A percentile compares a stretch with the other conserved stretches of the same genome.
Evolutionary conservation across 2,797 vertebrate genomes (phyloP).

Genomic region (Pseudochirops cupreus): DNA sequence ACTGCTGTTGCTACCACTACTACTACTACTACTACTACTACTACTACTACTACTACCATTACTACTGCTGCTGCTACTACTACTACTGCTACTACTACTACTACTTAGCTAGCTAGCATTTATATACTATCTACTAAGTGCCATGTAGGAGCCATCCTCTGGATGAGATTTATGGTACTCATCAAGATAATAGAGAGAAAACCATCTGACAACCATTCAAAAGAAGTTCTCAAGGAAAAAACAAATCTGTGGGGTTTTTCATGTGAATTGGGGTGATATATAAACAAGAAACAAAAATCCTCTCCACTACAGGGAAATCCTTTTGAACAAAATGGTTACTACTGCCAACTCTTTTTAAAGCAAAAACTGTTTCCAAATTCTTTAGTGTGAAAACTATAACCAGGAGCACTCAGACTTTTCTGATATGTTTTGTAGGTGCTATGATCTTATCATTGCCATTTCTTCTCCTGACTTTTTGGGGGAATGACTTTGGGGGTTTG

Average conservation of each 20-base stretch:
- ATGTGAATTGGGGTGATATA: slow-evolving; percentile 48
- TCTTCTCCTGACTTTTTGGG: slow-evolving; percentile 81
- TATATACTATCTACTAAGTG: background rate
- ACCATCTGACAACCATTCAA: slow-evolving; percentile 46
- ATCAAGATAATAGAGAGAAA: background rate
- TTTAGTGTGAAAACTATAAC: slow-evolving; percentile 89
- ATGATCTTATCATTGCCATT: slow-evolving; percentile 83
- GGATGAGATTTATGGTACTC: background rate
- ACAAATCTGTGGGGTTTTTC: slow-evolving; percentile 65
- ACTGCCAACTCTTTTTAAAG: slow-evolving; percentile 85
- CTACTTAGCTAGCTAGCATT: background rate
- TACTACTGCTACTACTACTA: too few relatives aligned
- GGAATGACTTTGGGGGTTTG: slow-evolving; percentile 49
- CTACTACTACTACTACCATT: too few relatives aligned
- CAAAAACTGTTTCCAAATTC: slow-evolving; percentile 85
- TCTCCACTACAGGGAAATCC: slow-evolving; percentile 73
- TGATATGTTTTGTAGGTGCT: slow-evolving; percentile 86
- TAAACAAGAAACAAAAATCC: slow-evolving; percentile 47
- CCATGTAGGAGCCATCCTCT: background rate
- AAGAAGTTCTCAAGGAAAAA: slow-evolving; percentile 60
- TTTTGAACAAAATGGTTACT: slow-evolving; percentile 94
- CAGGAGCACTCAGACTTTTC: slow-evolving; percentile 83
- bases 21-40: too few relatives aligned
- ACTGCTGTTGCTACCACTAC: background rate
- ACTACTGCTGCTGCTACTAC: too few relatives aligned